These are phyloP conservation scores for Macrostomum cliftonense DNA, from an alignment of 2,888 invertebrate species.

Conservation along the genomic window DNA sequence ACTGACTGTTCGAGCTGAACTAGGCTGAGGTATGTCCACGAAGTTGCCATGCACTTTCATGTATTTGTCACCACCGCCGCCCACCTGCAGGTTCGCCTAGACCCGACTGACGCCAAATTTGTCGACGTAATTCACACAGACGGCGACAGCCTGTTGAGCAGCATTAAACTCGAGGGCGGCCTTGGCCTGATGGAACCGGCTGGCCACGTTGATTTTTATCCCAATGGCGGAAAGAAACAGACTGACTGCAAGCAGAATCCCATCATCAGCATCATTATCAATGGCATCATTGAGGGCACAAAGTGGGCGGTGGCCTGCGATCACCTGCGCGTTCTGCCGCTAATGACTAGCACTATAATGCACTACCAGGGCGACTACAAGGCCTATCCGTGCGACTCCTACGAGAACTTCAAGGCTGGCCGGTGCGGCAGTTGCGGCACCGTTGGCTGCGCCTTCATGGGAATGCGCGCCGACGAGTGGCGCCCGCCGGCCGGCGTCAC, in stretches of 20 bases:
- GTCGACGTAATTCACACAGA: slow-evolving; percentile 47
- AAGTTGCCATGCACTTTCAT: too few relatives aligned
- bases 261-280: not conserved
- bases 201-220: slow-evolving; percentile 23
- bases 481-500: not conserved
- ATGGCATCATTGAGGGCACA: not conserved
- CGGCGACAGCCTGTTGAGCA: slow-evolving; percentile 13
- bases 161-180: slow-evolving; percentile 31
- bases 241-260: not conserved
- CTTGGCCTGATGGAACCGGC: slow-evolving; percentile 11
- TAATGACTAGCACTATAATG: slow-evolving; percentile 61
- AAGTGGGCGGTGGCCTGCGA: slow-evolving; percentile 61
- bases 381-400: slow-evolving; percentile 49
- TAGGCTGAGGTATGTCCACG: too few relatives aligned
- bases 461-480: not conserved
- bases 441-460: not conserved
- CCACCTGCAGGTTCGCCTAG: slow-evolving; percentile 46
- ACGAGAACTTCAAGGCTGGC: not conserved
- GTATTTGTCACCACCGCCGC: too few relatives aligned
- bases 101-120: slow-evolving; percentile 59
- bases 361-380: slow-evolving; percentile 54
- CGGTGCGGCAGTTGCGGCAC: not conserved
- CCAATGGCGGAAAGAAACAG: slow-evolving; percentile 17
- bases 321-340: slow-evolving; percentile 63
- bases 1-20: too few relatives aligned